Conservation (phyloP, 1,140 invertebrate species). For the Euwallacea fornicatus region DNA sequence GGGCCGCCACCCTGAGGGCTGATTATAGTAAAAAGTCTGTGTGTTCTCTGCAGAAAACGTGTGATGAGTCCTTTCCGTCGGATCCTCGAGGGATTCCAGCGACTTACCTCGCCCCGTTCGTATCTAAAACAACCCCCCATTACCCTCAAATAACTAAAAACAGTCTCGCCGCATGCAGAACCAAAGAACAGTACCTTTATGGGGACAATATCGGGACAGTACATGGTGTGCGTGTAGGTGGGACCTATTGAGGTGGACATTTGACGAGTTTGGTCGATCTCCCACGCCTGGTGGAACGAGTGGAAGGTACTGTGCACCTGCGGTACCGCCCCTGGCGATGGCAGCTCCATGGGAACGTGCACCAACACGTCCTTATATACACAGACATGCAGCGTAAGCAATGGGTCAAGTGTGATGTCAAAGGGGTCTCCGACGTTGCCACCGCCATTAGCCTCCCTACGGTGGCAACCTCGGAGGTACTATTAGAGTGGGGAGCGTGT, state of each 20-base stretch:
- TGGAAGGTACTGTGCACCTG: constrained; percentile 57
- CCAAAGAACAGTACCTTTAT: constrained; percentile 63
- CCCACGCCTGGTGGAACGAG: constrained; percentile 61
- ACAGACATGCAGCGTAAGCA: constrained; percentile 54
- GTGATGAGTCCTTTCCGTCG: constrained; percentile 63
- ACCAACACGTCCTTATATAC: constrained; percentile 54
- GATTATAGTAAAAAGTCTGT: constrained; percentile 58
- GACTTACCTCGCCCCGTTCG: constrained; percentile 77
- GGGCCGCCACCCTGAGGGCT: constrained; percentile 65
- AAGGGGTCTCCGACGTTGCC: too few species aligned
- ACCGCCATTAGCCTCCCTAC: too few species aligned
- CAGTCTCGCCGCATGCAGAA: constrained; percentile 4
- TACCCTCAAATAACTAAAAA: neutral
- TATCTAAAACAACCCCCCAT: constrained; percentile 56
- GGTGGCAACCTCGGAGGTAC: too few species aligned
- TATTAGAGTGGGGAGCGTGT: too few species aligned
- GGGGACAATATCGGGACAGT: constrained; percentile 68
- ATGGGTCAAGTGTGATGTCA: constrained; percentile 4
- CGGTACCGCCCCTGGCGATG: constrained; percentile 49
- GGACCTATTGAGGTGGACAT: constrained; percentile 53
- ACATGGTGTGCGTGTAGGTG: constrained; percentile 49
- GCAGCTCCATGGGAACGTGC: constrained; percentile 48
- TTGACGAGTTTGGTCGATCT: constrained; percentile 57
- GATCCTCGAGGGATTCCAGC: constrained; percentile 78
- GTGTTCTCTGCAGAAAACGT: constrained; percentile 63